phyloP scores from a whole-genome alignment of 2,797 vertebrate species.

The Lophura swinhoii region DNA sequence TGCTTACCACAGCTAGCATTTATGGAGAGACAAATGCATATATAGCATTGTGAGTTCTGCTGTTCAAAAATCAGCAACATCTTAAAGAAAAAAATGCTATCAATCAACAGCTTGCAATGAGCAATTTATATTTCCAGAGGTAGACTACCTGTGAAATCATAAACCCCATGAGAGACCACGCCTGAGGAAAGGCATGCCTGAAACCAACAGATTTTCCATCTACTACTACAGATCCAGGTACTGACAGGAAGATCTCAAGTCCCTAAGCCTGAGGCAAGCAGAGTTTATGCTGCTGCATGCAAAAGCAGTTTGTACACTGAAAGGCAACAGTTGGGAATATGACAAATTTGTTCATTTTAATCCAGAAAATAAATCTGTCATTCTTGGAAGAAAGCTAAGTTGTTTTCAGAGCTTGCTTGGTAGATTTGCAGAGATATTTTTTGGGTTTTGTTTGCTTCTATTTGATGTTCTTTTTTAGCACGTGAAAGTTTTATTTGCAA shows the following conservation, averaged over 20 bases:
- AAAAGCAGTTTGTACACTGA: background rate
- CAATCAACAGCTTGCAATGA: background rate
- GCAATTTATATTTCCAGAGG: background rate
- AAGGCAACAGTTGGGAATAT: background rate
- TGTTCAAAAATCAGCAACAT: background rate
- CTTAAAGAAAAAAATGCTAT: background rate
- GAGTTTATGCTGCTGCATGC: background rate
- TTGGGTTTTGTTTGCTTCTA: background rate
- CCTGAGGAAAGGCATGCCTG: background rate
- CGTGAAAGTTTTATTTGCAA: background rate
- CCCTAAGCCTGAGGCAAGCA: fast-evolving
- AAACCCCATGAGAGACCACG: background rate
- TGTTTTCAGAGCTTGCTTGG: background rate
- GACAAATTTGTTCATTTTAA: background rate
- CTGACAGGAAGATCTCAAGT: background rate
- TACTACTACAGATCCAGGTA: background rate
- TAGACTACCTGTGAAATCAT: background rate
- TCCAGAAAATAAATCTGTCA: background rate
- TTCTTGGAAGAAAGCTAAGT: background rate
- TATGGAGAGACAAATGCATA: background rate
- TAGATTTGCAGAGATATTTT: background rate
- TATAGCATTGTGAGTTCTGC: background rate
- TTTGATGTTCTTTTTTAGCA: background rate
- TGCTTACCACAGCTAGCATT: background rate
- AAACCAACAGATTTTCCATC: background rate